Base-by-base conservation (phyloP, 2,888 invertebrate species). In the Iselma pallidipennis region DNA sequence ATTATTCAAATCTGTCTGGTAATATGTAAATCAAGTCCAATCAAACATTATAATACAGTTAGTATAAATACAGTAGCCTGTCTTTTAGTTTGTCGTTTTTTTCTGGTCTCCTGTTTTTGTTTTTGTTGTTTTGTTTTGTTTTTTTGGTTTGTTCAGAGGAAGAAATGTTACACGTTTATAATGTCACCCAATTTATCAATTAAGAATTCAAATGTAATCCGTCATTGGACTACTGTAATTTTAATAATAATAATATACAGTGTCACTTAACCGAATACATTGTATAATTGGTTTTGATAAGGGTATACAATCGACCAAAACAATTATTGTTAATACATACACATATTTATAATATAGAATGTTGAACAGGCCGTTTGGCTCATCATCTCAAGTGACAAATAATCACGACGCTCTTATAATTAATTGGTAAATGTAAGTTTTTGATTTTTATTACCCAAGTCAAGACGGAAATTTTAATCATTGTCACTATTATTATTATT, bases 271-370 rank as follows among this genome's bases (percentile, higher is more conserved):
- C 76, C 70, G 76, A 78, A 76, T 80, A 78, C 75, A 81, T 80
- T 79, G 80, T 80, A 80, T 81, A 81, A 81, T 81, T 81, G 81
- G 79, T 80, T 81, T 77, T 80, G 80, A 81, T 81, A 80, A 80
- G 81, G 81, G 81, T 80, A 79, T 72, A 65, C 73, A 75, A 73
- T 70, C 53, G 75, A 26, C 58, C n/a, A 77, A 74, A 61, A 21
- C 51, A 45, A 66, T 33, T 61, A 52, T 55, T 67, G 52, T 55
- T 23, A 23, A 56, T 60, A 59, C 65, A 62, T 52, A 59, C 54
- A 19, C 58, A 28, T 57, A 31, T 49, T 42, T 25, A 42, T 48
- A n/a, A 61, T 49, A 53, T 42, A 33, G 58, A 65, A 45, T 56
- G 67, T 53, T 33, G 53, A 66, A 21, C 58, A 74, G 80, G 62